A percentile compares a stretch with the other conserved stretches of the same genome.
Conservation (phyloP, 2,888 invertebrate genomes). For the Hypselothyrea guttata region DNA sequence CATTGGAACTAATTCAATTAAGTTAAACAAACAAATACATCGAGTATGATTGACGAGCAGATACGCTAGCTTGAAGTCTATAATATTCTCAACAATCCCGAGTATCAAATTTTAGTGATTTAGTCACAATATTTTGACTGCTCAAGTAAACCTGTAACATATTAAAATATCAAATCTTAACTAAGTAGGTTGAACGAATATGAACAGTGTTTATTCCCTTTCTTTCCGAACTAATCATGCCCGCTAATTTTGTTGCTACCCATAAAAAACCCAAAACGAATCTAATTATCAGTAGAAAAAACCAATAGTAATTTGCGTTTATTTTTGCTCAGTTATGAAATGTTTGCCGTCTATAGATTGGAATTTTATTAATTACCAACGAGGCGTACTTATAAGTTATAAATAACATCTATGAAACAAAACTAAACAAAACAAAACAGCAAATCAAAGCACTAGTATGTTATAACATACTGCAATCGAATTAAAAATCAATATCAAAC, state of each 20-base stretch:
- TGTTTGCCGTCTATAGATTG: slow-evolving; percentile 22
- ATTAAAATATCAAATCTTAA: no score
- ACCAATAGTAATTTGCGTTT: slow-evolving; percentile 33
- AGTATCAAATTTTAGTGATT: no score
- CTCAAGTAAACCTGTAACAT: neutral
- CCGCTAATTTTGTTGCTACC: no score
- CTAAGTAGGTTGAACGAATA: no score
- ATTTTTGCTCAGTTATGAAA: slow-evolving; percentile 38
- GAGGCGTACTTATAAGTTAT: slow-evolving; percentile 2
- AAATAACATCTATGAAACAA: slow-evolving; percentile 1
- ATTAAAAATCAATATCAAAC: slow-evolving; percentile 29
- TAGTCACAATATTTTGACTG: no score
- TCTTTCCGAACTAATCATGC: no score
- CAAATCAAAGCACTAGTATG: slow-evolving; percentile 11
- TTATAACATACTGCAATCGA: slow-evolving; percentile 28
- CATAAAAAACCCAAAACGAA: no score
- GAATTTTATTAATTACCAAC: slow-evolving; percentile 34
- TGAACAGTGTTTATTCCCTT: no score
- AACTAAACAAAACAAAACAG: slow-evolving; percentile 1
- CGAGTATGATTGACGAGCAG: no score
- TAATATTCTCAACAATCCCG: no score
- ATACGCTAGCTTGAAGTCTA: no score
- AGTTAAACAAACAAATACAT: slow-evolving; percentile 26
- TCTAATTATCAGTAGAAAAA: slow-evolving; percentile 19
- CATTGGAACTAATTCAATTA: slow-evolving; percentile 31